phyloP scores from a whole-genome alignment of 2,797 vertebrate genomes.

The Martes flavigula region DNA sequence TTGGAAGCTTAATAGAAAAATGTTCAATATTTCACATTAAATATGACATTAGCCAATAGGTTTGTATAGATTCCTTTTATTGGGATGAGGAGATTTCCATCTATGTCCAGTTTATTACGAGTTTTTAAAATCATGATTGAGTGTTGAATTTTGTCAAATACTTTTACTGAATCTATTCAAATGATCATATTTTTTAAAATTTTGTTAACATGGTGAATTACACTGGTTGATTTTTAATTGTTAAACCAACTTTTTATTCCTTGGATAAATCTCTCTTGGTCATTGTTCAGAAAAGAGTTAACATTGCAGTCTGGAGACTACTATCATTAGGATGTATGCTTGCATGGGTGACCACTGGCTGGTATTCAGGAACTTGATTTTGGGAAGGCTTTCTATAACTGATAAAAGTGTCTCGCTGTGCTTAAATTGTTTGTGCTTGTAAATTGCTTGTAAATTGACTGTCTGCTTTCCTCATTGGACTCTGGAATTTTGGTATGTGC shows the following conservation, averaged over 20 bases:
- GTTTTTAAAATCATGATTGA: neutral
- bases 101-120: neutral
- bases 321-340: neutral
- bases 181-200: neutral
- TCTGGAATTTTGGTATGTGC: neutral
- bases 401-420: neutral
- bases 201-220: neutral
- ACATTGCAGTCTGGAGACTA: neutral
- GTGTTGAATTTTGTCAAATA: neutral
- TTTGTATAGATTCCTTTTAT: neutral
- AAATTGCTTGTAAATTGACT: neutral
- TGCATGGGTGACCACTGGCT: neutral
- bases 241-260: neutral
- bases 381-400: neutral
- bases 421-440: neutral
- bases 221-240: neutral
- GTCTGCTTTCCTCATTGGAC: neutral
- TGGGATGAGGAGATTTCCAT: neutral
- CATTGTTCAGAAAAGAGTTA: neutral
- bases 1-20: neutral
- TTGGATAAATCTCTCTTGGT: neutral
- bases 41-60: neutral
- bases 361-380: neutral
- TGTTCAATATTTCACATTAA: neutral
- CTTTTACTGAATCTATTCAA: neutral